These are phyloP conservation scores for Microtus montanus DNA, from an alignment of 2,113 vertebrate genomes.

Conservation along the genomic window DNA sequence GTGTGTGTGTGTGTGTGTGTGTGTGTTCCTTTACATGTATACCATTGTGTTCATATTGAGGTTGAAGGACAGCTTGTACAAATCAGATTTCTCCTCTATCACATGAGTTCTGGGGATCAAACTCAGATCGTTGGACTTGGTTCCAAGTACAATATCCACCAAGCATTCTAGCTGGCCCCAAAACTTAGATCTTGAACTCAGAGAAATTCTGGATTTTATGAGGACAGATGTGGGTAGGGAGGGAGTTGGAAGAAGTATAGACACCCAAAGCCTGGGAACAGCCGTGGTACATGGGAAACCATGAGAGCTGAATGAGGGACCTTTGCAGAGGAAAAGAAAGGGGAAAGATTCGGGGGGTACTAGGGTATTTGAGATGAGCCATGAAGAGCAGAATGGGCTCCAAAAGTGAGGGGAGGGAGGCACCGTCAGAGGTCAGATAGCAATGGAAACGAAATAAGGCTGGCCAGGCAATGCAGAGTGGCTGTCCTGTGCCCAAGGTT, in stretches of 20 bases:
- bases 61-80: neutral
- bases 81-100: neutral
- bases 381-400: neutral
- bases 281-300: neutral
- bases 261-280: neutral
- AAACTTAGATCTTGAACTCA: neutral
- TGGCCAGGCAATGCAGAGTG: neutral
- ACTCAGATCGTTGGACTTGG: neutral
- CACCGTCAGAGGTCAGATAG: neutral
- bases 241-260: too few relatives aligned
- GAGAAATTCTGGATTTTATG: neutral
- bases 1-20: neutral
- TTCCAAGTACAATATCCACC: too few relatives aligned
- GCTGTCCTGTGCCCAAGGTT: rapidly evolving
- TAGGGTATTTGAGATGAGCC: neutral
- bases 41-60: neutral
- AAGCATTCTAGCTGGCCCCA: neutral
- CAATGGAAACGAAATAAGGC: rapidly evolving
- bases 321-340: neutral
- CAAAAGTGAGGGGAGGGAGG: neutral
- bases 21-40: neutral
- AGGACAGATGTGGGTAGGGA: neutral
- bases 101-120: neutral
- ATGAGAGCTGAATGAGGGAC: neutral
- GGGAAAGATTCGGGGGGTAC: neutral